phyloP scores from a whole-genome alignment of 1,140 invertebrate genomes.

The Planococcus citri region DNA sequence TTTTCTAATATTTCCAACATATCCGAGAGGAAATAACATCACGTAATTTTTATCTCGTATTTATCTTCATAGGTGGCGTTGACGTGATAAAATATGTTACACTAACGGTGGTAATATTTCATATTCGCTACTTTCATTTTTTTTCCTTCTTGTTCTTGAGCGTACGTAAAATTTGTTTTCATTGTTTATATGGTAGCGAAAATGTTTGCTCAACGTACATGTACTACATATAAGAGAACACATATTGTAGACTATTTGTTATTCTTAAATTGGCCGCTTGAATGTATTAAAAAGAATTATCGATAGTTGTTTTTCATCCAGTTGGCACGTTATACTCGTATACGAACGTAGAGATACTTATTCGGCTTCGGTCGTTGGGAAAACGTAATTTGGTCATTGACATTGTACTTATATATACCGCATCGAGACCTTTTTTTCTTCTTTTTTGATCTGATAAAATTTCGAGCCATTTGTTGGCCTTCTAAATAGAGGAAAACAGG shows the following conservation, averaged over 20 bases:
- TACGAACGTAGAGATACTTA: too few species aligned
- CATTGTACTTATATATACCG: not conserved
- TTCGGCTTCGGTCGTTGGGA: too few species aligned
- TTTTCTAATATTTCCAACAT: not conserved
- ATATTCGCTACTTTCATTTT: not conserved
- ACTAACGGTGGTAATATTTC: not conserved
- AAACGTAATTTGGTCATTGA: not conserved
- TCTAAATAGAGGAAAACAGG: not conserved
- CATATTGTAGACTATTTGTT: not conserved
- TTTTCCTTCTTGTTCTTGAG: not conserved
- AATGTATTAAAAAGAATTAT: not conserved
- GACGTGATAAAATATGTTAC: conserved; percentile 1
- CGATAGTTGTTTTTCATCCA: not conserved
- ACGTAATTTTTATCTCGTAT: not conserved
- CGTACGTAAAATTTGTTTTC: not conserved
- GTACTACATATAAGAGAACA: too few species aligned
- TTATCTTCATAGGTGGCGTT: conserved; percentile 6
- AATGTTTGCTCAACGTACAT: not conserved
- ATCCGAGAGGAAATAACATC: not conserved
- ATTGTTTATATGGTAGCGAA: not conserved
- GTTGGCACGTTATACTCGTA: not conserved
- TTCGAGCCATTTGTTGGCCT: not conserved
- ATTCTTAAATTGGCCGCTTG: not conserved
- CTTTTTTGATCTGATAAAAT: too few species aligned
- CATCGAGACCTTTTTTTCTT: too few species aligned